Conservation (phyloP, 2,888 invertebrate species). For the Patella caerulea region DNA sequence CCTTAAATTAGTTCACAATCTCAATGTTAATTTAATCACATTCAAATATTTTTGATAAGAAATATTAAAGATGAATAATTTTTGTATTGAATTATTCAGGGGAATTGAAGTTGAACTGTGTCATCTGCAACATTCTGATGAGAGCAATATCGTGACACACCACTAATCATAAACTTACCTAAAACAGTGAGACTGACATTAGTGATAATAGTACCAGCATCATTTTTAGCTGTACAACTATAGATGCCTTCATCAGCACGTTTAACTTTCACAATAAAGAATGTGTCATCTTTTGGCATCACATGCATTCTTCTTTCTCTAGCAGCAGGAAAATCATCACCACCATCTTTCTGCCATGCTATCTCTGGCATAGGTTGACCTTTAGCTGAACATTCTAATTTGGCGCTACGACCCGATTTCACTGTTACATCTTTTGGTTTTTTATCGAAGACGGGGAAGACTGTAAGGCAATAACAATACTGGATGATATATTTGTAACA, state of each 20-base stretch:
- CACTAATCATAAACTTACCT: constrained; percentile 58
- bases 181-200: constrained; percentile 88
- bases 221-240: constrained; percentile 92
- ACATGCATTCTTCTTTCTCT: constrained; percentile 93
- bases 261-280: constrained; percentile 93
- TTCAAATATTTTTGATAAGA: background rate
- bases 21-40: background rate
- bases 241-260: constrained; percentile 91
- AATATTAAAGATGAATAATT: background rate
- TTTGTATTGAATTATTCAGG: background rate
- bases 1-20: background rate
- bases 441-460: constrained; percentile 88
- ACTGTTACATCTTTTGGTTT: constrained; percentile 88
- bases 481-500: too few species aligned
- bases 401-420: constrained; percentile 87
- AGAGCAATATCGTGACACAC: too few species aligned
- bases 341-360: constrained; percentile 71
- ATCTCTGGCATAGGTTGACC: constrained; percentile 85
- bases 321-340: constrained; percentile 88
- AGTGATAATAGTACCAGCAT: constrained; percentile 87
- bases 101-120: too few species aligned
- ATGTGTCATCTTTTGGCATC: constrained; percentile 90
- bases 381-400: constrained; percentile 90
- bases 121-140: too few species aligned
- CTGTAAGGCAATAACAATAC: constrained; percentile 71